Evolutionary conservation across 2,797 vertebrate genomes (phyloP), one percentile per base, ranked within the genome.

Genomic region (Mormyrus proboscirostris): DNA sequence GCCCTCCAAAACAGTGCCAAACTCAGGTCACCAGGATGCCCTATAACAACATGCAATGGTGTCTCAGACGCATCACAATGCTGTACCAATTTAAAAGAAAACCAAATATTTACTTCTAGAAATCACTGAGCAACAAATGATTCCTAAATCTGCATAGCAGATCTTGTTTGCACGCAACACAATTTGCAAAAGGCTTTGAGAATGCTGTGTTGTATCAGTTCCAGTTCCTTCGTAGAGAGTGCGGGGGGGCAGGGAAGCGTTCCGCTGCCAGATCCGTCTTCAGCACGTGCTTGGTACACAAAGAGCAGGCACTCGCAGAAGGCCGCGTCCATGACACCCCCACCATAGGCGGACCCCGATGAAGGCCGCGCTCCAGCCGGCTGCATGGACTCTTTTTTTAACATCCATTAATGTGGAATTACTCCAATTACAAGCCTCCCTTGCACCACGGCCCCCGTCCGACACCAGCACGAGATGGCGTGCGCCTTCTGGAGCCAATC

Each of bases 401-500:
- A 57, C 86, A 16, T 57, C 96, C 96, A 98, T 99, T 98, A 98
- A 99, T 98, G 97, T 95, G 95, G 97, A 99, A 99, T 99, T 99
- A 99, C 97, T 97, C 97, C 97, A 99, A 98, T 99, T 99, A 99
- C 95, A 96, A 98, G 97, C 95, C 96, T 97, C 96, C 96, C 96
- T 97, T 97, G 96, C 96, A 97, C 96, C 95, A 93, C 96, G 96
- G 96, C 96, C 95, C 94, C 94, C 92, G 93, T 94, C 95, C 96
- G 94, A 95, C 96, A 96, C 95, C 96, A 97, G 95, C 95, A 97
- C 96, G 97, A 96, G 97, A 97, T 97, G 96, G 96, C 96, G 96
- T 96, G 95, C 96, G 96, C 97, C 97, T 96, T 94, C 97, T 96
- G 96, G 91, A 96, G 95, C 98, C 98, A 98, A 99, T 99, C 98